phyloP scores from a whole-genome alignment of 2,113 vertebrate species.

The Campylomormyrus tamandua region DNA sequence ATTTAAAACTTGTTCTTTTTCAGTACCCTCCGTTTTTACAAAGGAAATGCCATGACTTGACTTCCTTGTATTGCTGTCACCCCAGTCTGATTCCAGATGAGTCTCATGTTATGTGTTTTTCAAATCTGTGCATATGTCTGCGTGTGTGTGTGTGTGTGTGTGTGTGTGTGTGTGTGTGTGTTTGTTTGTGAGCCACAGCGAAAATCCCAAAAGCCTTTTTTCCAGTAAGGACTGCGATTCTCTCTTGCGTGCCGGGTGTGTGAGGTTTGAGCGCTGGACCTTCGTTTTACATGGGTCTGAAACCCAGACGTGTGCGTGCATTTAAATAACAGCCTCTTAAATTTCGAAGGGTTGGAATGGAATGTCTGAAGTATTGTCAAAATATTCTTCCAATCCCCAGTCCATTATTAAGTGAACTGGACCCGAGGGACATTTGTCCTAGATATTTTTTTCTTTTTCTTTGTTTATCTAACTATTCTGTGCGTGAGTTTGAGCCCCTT shows the following conservation, averaged over 20 bases:
- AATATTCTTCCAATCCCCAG: not conserved
- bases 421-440: not conserved
- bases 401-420: not conserved
- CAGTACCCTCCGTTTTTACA: not conserved
- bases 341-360: not conserved
- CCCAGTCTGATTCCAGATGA: not conserved
- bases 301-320: not conserved
- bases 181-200: not conserved
- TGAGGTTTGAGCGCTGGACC: not conserved
- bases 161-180: not conserved
- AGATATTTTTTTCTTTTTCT: not conserved
- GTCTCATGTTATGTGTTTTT: not conserved
- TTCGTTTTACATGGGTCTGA: not conserved
- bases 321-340: not conserved
- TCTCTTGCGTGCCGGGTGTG: not conserved
- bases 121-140: not conserved
- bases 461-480: not conserved
- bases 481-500: not conserved
- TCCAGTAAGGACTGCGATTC: not conserved
- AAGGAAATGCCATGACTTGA: not conserved
- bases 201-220: not conserved
- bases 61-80: not conserved
- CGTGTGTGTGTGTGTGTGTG: not conserved
- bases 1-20: not conserved
- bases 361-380: not conserved